Percentiles rank a stretch among this genome's conserved stretches.
These are phyloP conservation scores for Leptopilina clavipes DNA, from an alignment of 1,140 invertebrate genomes.

Conservation along the genomic window DNA sequence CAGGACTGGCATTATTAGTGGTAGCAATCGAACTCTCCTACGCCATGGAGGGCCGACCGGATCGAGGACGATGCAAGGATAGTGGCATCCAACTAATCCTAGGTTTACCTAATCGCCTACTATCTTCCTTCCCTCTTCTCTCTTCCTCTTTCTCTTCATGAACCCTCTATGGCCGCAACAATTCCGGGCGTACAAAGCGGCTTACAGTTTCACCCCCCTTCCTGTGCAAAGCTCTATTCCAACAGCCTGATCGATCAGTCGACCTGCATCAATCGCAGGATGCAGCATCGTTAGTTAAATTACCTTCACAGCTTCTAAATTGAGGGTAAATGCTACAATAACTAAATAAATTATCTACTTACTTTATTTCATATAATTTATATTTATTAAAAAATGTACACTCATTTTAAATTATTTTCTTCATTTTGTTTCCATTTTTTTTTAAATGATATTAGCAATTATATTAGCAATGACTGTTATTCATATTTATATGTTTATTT, in stretches of 20 bases:
- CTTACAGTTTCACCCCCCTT: slow-evolving; percentile 69
- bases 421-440: too few relatives aligned
- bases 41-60: slow-evolving; percentile 51
- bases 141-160: slow-evolving; percentile 37
- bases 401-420: too few relatives aligned
- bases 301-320: slow-evolving; percentile 29
- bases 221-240: slow-evolving; percentile 44
- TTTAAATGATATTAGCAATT: too few relatives aligned
- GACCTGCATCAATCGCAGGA: slow-evolving; percentile 45
- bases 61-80: slow-evolving; percentile 58
- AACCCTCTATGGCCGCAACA: slow-evolving; percentile 49
- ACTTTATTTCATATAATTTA: slow-evolving; percentile 34
- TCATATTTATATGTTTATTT: too few relatives aligned
- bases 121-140: slow-evolving; percentile 60
- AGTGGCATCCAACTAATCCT: slow-evolving; percentile 71
- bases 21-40: slow-evolving; percentile 68
- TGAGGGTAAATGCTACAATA: neutral
- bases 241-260: slow-evolving; percentile 54
- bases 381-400: too few relatives aligned
- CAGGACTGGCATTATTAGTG: slow-evolving; percentile 72
- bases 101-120: slow-evolving; percentile 74
- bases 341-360: slow-evolving; percentile 35
- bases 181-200: slow-evolving; percentile 71
- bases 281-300: slow-evolving; percentile 41
- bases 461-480: too few relatives aligned